Evolutionary conservation across 2,888 invertebrate genomes (phyloP), one percentile per base, ranked within the genome.

Genomic region (Nipponacmea schrenckii): DNA sequence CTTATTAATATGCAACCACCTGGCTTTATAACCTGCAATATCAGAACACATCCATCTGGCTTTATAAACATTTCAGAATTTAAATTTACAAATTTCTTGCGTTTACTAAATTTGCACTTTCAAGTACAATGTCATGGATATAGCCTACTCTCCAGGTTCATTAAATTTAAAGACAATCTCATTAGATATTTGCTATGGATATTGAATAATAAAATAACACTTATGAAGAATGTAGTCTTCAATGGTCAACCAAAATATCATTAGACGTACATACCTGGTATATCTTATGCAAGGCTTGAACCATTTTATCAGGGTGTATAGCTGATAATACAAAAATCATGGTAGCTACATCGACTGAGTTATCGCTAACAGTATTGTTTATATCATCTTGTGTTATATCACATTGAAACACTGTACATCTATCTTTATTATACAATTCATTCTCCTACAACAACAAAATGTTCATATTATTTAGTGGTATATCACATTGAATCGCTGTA

Each of bases 271-370:
- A 39, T 39, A 39, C 39, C 39, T 39, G 39, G 8, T 8, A 39
- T 39, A 39, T 39, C 10, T 94, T 94, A 20, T 88, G 86, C 17
- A 92, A 77, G 0, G 89, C 90, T 20, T 74, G 46, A 2, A 84
- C 73, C 91, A 96, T 96, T 85, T 95, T 94, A 0, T 93, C 91
- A 0, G 98, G 98, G 89, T 95, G 94, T 78, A 99, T 94, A 0
- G 98, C 95, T 0, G 98, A 98, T 50, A 99, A 89, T 0, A 98
- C 97, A 91, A 99, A 99, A 75, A 99, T 94, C 85, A 98, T 90
- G 24, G 97, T 96, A 1, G 93, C 93, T 44, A 97, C 91, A 87
- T 98, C 95, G 1, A 96, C 91, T 24, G 83, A 78, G 24, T 80
- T 78, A 1, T 80, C 62, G 44, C 79, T 77, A 20, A 90, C 79